phyloP scores from a whole-genome alignment of 2,888 invertebrate species.

The Conus canariensis region DNA sequence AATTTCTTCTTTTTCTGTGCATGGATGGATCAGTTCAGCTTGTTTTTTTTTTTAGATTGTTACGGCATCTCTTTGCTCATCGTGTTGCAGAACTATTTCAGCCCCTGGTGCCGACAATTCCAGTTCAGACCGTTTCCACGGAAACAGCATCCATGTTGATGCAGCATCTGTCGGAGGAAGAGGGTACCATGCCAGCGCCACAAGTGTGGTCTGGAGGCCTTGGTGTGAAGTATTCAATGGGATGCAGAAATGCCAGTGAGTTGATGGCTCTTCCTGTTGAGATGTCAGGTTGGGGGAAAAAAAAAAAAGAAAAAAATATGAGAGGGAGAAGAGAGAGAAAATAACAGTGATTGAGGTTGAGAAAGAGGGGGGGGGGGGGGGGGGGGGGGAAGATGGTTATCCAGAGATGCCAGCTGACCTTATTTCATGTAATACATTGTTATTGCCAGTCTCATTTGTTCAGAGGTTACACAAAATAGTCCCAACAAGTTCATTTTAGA shows the following conservation, averaged over 20 bases:
- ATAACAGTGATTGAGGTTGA: neutral
- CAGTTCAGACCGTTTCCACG: conserved; percentile 56
- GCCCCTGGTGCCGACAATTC: conserved; percentile 43
- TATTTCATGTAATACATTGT: no score
- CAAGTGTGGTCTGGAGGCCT: conserved; percentile 49
- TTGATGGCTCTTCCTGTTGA: neutral
- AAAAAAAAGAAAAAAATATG: neutral
- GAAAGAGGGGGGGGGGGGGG: neutral
- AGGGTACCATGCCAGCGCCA: conserved; percentile 45
- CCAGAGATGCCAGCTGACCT: no score
- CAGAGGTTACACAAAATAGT: no score
- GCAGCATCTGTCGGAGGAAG: conserved; percentile 24
- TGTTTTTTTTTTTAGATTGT: no score
- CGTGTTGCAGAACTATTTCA: conserved; percentile 6
- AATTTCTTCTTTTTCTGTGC: no score
- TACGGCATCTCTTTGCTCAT: neutral
- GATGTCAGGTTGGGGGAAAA: neutral
- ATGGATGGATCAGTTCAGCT: no score
- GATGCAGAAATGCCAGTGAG: conserved; percentile 29
- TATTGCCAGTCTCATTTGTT: no score
- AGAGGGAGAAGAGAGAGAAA: neutral
- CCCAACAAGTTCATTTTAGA: no score
- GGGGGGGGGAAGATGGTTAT: no score
- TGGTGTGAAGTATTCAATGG: conserved; percentile 41
- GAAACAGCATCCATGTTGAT: conserved; percentile 49